A percentile compares a stretch with the other conserved stretches of the same genome.
These are phyloP conservation scores for Caerostris extrusa DNA, from an alignment of 1,140 invertebrate species.

Conservation along the genomic window DNA sequence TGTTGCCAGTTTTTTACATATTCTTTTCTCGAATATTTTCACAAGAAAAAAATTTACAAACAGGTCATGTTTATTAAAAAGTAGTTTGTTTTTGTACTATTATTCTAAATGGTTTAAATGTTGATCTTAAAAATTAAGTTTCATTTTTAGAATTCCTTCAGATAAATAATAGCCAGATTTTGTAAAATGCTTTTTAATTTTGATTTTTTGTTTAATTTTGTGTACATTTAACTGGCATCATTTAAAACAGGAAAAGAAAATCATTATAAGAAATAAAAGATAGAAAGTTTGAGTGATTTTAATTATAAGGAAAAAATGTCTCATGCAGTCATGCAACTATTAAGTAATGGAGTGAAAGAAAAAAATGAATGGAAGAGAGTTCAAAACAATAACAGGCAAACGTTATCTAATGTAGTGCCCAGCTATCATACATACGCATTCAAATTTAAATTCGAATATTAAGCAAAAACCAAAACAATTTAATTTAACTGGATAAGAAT, in stretches of 20 bases:
- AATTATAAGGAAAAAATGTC: conserved; percentile 8
- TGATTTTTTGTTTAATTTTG: not conserved
- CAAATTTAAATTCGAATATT: conserved; percentile 26
- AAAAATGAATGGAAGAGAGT: conserved; percentile 51
- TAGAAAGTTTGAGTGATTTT: conserved; percentile 30
- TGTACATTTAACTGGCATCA: conserved; percentile 44
- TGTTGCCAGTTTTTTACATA: conserved; percentile 4
- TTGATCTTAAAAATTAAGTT: no score
- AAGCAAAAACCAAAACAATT: not conserved
- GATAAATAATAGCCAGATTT: no score
- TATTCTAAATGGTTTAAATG: no score
- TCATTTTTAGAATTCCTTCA: no score
- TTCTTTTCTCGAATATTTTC: no score
- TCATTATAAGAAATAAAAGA: conserved; percentile 6
- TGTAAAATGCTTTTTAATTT: not conserved
- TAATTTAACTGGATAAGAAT: not conserved
- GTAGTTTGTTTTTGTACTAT: no score
- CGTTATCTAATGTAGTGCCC: conserved; percentile 62
- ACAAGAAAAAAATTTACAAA: no score
- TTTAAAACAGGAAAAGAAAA: not conserved
- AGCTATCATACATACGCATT: conserved; percentile 74
- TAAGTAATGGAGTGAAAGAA: conserved; percentile 57
- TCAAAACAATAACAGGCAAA: conserved; percentile 72
- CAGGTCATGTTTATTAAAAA: no score
- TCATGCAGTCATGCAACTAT: conserved; percentile 71